Evolutionary conservation across 1,140 invertebrate species (phyloP), one percentile per base, ranked within the genome.

Genomic region (Macrotrachela quadricornifera): DNA sequence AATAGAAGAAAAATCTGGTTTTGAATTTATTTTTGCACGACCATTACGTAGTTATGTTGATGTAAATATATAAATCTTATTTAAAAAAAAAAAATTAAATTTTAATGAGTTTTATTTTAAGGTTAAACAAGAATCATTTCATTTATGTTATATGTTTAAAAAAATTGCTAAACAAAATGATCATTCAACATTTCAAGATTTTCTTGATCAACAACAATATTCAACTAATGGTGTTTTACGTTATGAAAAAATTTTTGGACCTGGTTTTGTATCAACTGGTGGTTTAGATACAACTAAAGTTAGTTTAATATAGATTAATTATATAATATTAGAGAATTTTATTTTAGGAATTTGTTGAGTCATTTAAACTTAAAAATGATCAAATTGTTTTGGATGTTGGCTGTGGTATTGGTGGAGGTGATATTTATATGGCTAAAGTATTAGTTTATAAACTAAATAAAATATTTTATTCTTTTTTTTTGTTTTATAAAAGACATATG

Each of bases 241-340:
- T 3, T 79, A 79, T 61, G 77, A 78, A 59, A 70, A 72, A 59
- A 77, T 78, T 38, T 78, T 77, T 59, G 77, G 77, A 1, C 61
- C 68, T 44, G 71, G 73, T 10, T 78, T 73, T 59, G 71, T 79
- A 14, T 76, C 74, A 48, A 76, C 76, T 37, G 77, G 76, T 52
- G 74, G 75, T n/a, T 54, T 66, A 17, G 63, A 68, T 41, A 75
- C 73, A 9, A 75, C 73, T 18, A 64, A 69, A 62, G 21, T 30
- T 4, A 2, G 21, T 30, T 8, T 8, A 4, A 30, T 30, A 4
- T 2, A 30, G 21, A 30, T 30, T 30, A 30, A 30, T 30, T 2
- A 30, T 30, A 8, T 4, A 30, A 4, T 8, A 30, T 30, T 30
- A 4, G 21, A 4, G 8, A 30, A 4, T 30, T 30, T 30, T 30